These are phyloP conservation scores for Erebia palarica DNA, from an alignment of 2,888 invertebrate species.

Conservation along the genomic window DNA sequence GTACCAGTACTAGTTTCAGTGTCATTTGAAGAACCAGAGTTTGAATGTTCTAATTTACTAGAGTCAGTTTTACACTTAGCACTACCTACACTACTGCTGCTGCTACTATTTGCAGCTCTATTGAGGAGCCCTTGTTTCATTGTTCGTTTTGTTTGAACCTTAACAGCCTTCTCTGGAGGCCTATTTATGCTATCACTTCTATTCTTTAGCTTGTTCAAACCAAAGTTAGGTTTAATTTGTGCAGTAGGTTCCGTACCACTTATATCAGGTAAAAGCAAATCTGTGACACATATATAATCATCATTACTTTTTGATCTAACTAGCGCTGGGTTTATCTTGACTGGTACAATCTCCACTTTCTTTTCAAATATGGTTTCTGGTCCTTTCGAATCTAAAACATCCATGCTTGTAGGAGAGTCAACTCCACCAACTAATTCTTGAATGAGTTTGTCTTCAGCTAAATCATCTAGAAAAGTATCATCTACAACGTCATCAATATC, in stretches of 20 bases:
- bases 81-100: constrained; percentile 48
- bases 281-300: constrained; percentile 68
- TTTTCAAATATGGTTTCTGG: constrained; percentile 69
- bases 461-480: constrained; percentile 59
- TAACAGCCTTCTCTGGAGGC: constrained; percentile 71
- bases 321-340: constrained; percentile 64
- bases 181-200: constrained; percentile 73
- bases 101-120: constrained; percentile 54
- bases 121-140: constrained; percentile 62
- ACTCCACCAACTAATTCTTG: constrained; percentile 75
- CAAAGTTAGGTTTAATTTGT: constrained; percentile 73
- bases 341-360: constrained; percentile 73
- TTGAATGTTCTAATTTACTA: constrained; percentile 75
- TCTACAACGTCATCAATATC: constrained; percentile 59
- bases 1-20: constrained; percentile 79
- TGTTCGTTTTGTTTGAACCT: constrained; percentile 64
- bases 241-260: constrained; percentile 67
- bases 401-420: constrained; percentile 67
- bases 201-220: constrained; percentile 69
- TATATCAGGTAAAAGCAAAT: constrained; percentile 66
- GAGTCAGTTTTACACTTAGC: constrained; percentile 54
- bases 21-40: constrained; percentile 83
- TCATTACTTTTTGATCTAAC: constrained; percentile 59
- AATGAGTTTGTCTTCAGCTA: constrained; percentile 70
- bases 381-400: constrained; percentile 71